A percentile compares a stretch with the other conserved stretches of the same genome.
These are phyloP conservation scores for Anorthoa munda DNA, from an alignment of 2,888 invertebrate genomes.

Conservation along the genomic window DNA sequence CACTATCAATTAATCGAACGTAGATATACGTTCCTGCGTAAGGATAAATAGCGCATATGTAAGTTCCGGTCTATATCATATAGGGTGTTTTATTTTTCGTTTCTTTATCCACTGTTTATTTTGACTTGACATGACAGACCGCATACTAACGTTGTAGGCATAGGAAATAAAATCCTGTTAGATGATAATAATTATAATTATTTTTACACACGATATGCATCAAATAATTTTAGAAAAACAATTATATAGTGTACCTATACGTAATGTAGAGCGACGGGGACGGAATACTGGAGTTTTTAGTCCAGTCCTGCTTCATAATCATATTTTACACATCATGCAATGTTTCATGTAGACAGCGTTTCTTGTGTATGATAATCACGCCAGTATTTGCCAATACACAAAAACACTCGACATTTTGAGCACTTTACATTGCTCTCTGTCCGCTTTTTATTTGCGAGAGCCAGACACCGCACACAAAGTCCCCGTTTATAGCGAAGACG, in stretches of 20 bases:
- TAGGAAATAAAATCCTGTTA: background rate
- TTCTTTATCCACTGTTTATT: slow-evolving; percentile 5
- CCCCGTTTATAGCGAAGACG: slow-evolving; percentile 36
- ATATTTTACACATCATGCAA: background rate
- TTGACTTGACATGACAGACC: slow-evolving; percentile 1
- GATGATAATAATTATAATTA: background rate
- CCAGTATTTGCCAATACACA: slow-evolving; percentile 9
- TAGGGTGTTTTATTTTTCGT: slow-evolving; percentile 5
- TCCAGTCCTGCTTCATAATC: no score
- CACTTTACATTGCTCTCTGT: slow-evolving; percentile 10
- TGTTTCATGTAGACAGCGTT: slow-evolving; percentile 2
- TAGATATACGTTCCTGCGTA: slow-evolving; percentile 13
- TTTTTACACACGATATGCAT: background rate
- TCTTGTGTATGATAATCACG: slow-evolving; percentile 21
- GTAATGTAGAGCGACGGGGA: background rate
- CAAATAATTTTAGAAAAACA: slow-evolving; percentile 5
- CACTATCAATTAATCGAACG: slow-evolving; percentile 11
- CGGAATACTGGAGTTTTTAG: slow-evolving; percentile 15
- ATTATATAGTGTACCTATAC: no score
- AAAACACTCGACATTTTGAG: slow-evolving; percentile 3
- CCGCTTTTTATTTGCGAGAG: no score
- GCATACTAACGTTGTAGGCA: slow-evolving; percentile 2
- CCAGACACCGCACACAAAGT: slow-evolving; percentile 41
- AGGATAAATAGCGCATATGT: slow-evolving; percentile 6
- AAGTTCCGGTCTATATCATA: slow-evolving; percentile 7